Base-by-base conservation (phyloP, 2,888 invertebrate species). In the Crematogaster levior region DNA sequence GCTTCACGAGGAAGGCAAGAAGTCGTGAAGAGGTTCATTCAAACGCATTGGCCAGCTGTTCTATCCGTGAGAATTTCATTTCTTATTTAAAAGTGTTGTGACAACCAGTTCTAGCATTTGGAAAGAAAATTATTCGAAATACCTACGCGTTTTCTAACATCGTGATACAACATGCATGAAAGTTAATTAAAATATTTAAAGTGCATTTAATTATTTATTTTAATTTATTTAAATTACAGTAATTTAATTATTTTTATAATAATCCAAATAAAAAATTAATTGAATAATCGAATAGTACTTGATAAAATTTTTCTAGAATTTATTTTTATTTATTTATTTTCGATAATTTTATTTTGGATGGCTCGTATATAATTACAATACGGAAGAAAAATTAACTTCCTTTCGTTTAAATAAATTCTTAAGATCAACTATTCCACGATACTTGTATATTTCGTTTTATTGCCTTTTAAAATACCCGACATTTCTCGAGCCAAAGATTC, bases 11-110 rank as follows among this genome's bases (percentile, higher is more conserved):
- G 30, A 4, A 2, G 34, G 10, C 30, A 75, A 75, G 3, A 75
- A 66, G n/a, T 51, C 10, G 27, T 48, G 4, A 21, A 63, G 65
- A 75, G 18, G 51, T 40, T 75, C 51, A 53, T 66, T 40, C 51
- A 27, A 75, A 75, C 65, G 51, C 51, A 27, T 51, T 40, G 27
- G 15, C 66, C 75, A 75, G 66, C 75, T 75, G 75, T n/a, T 75
- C 37, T 63, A 51, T 1, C 15, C 75, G 66, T 75, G 75, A 66
- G 75, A 75, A 75, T 75, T 51, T 0, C 3, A 7, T 51, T 40
- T 75, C 40, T 30, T 51, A 40, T 51, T 27, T 65, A 21, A 37
- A 65, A 75, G 4, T 53, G 9, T 75, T 75, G 2, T 66, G n/a
- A 65, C 37, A 75, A 27, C 1, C 65, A 37, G 40, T 60, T 46